A percentile compares a stretch with the other conserved stretches of the same genome.
These are phyloP conservation scores for Dermatemys mawii DNA, from an alignment of 2,113 vertebrate species.

Conservation along the genomic window DNA sequence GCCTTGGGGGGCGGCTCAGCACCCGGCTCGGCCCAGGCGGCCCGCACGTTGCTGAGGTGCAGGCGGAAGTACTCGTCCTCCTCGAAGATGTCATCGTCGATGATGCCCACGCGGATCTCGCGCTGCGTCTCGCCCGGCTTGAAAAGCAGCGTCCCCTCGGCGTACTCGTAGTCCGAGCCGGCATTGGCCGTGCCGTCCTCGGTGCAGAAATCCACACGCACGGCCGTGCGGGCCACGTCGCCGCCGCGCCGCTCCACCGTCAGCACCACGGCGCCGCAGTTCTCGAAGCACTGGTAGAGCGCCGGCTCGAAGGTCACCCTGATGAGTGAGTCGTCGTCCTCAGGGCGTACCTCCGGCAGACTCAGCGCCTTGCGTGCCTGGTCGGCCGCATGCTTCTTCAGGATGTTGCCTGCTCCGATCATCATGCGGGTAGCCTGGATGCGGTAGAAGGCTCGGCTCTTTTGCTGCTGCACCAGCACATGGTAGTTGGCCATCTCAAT, in stretches of 20 bases:
- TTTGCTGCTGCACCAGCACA: conserved; percentile 94
- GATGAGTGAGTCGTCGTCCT: conserved; percentile 83
- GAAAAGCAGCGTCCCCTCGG: conserved; percentile 81
- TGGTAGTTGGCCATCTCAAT: conserved; percentile 95
- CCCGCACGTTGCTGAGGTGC: conserved; percentile 90
- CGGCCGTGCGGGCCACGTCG: conserved; percentile 83
- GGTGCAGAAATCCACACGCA: conserved; percentile 95
- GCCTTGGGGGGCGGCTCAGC: conserved; percentile 83
- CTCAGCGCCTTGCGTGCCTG: conserved; percentile 73
- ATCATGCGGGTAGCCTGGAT: conserved; percentile 94
- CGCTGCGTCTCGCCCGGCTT: conserved; percentile 82
- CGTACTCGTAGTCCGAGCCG: conserved; percentile 94
- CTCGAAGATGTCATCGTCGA: conserved; percentile 98
- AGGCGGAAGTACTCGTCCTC: conserved; percentile 99
- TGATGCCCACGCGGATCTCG: conserved; percentile 88
- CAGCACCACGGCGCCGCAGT: conserved; percentile 89
- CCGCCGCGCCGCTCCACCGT: conserved; percentile 83
- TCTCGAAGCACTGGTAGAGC: conserved; percentile 96
- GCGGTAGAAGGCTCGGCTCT: conserved; percentile 97
- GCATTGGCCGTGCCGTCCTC: conserved; percentile 96
- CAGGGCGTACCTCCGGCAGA: conserved; percentile 30
- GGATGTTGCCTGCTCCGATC: conserved; percentile 95
- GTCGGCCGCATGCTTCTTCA: conserved; percentile 92
- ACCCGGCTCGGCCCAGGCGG: conserved; percentile 78
- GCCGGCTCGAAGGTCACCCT: conserved; percentile 90